Conservation (phyloP, 2,797 vertebrate genomes). For the Mycteria americana region DNA sequence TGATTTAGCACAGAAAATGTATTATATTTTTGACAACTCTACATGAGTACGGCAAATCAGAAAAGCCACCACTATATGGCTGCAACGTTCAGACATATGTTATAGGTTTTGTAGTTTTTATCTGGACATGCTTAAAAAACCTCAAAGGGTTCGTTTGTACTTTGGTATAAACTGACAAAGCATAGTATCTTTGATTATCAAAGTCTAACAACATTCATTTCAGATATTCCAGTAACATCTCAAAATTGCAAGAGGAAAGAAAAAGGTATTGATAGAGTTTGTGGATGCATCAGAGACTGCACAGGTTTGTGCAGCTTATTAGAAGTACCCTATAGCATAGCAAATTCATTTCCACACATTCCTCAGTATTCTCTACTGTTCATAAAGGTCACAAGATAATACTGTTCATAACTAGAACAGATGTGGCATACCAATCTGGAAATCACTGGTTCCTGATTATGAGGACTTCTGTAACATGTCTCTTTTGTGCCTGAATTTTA, state of each 20-base stretch:
- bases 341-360: background rate
- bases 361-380: background rate
- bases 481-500: background rate
- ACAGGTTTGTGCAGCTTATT: background rate
- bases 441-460: background rate
- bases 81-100: background rate
- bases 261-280: background rate
- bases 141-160: background rate
- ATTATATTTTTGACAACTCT: background rate
- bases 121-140: background rate
- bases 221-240: background rate
- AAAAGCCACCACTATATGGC: background rate
- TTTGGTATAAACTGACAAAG: background rate
- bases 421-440: background rate
- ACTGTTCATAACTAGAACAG: background rate
- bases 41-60: background rate
- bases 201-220: background rate
- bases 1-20: background rate
- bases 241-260: background rate
- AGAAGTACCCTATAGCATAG: background rate
- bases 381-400: background rate
- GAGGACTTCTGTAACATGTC: background rate
- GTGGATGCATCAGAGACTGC: background rate
- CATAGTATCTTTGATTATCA: background rate
- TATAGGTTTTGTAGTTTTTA: background rate